Conservation (phyloP, 2,888 invertebrate genomes). For the Macropis europaea region DNA sequence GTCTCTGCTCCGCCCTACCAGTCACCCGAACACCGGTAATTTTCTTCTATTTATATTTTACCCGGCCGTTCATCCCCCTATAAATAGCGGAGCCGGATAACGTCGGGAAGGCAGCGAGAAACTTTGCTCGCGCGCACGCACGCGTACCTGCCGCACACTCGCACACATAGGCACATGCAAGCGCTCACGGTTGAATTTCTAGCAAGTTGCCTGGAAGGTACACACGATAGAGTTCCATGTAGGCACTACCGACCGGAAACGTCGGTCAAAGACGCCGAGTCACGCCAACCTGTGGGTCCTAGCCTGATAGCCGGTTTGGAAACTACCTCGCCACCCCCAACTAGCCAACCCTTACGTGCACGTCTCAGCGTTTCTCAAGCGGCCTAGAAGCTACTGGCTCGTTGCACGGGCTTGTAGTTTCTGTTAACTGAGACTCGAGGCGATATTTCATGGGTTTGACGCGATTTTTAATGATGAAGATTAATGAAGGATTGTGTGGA, state of each 20-base stretch:
- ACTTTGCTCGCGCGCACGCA: neutral
- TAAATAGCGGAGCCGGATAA: constrained; percentile 64
- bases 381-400: neutral
- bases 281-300: constrained; percentile 72
- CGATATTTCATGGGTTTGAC: no score
- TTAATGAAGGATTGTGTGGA: neutral
- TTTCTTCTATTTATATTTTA: constrained; percentile 67
- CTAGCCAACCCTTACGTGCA: constrained; percentile 1
- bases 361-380: constrained; percentile 17
- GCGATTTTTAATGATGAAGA: no score
- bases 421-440: no score
- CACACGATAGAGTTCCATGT: constrained; percentile 12
- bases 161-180: constrained; percentile 4
- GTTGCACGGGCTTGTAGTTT: no score
- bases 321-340: constrained; percentile 49
- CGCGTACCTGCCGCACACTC: neutral
- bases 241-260: constrained; percentile 57
- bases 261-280: constrained; percentile 61
- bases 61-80: constrained; percentile 59
- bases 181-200: no score
- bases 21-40: constrained; percentile 29
- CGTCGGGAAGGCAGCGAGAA: constrained; percentile 37
- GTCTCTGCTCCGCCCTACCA: neutral
- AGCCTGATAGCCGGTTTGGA: constrained; percentile 61
- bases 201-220: neutral